Evolutionary conservation across 2,113 vertebrate genomes (phyloP).

Genomic region (Riparia riparia): DNA sequence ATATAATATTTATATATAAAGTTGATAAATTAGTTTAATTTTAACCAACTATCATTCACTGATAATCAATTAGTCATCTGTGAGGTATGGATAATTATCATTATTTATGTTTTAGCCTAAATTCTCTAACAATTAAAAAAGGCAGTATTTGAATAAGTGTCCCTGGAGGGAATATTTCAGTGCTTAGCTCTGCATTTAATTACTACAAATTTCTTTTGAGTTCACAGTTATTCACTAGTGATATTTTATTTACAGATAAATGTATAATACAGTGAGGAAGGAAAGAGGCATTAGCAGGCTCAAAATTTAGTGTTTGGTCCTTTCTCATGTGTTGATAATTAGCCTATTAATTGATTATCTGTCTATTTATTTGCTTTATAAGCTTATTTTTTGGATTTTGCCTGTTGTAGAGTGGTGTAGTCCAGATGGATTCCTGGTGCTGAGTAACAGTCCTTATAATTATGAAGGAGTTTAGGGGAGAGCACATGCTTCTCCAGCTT

Average conservation of each 20-base stretch:
- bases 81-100: not conserved
- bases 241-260: slow-evolving; percentile 44
- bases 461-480: not conserved
- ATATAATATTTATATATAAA: not conserved
- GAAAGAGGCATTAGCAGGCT: not conserved
- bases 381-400: not conserved
- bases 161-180: not conserved
- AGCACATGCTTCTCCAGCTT: not conserved
- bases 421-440: not conserved
- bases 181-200: slow-evolving; percentile 39
- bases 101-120: not conserved
- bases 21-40: not conserved
- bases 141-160: not conserved
- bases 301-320: not conserved
- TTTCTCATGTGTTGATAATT: not conserved
- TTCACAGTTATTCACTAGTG: slow-evolving; percentile 34
- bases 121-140: not conserved
- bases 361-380: not conserved
- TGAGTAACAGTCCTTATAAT: not conserved
- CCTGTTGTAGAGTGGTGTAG: not conserved
- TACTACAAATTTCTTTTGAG: not conserved
- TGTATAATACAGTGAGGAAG: not conserved
- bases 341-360: not conserved
- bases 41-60: not conserved
- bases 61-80: not conserved